Evolutionary conservation across 2,113 vertebrate species (phyloP).

Genomic region (Albula glossodonta): DNA sequence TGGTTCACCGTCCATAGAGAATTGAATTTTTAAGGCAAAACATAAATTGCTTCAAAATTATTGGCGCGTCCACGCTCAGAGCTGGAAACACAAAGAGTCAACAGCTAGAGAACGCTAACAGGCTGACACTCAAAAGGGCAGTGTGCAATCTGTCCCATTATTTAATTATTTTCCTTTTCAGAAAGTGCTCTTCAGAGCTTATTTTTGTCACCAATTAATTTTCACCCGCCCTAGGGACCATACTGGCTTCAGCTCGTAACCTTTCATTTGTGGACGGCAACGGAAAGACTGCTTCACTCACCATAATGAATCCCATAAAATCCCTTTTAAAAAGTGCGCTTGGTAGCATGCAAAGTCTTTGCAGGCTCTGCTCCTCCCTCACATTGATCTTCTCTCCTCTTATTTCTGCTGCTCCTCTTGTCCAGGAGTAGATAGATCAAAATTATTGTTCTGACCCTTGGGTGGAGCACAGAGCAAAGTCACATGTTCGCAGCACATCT

Average conservation of each 20-base stretch:
- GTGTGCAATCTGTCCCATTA: background rate
- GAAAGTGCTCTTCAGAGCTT: slow-evolving; percentile 3
- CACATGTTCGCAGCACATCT: too few species aligned
- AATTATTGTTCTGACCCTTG: background rate
- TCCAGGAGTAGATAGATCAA: background rate
- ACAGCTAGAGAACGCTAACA: background rate
- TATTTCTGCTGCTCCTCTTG: background rate
- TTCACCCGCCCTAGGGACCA: background rate
- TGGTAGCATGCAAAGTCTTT: background rate
- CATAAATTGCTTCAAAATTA: background rate
- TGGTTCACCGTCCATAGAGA: background rate
- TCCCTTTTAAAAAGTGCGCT: background rate
- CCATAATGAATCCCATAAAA: background rate
- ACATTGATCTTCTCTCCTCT: background rate
- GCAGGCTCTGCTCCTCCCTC: background rate
- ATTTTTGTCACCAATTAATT: slow-evolving; percentile 10
- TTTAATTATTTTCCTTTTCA: background rate
- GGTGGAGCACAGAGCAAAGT: background rate
- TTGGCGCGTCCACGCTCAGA: background rate
- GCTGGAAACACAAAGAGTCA: background rate
- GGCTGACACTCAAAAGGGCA: background rate
- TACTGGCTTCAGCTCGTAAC: background rate
- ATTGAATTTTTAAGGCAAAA: slow-evolving; percentile 6
- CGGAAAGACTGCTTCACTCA: background rate
- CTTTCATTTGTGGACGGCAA: background rate